Evolutionary conservation across 2,888 invertebrate genomes (phyloP), one percentile per base, ranked within the genome.

Genomic region (Luperina nickerlii): DNA sequence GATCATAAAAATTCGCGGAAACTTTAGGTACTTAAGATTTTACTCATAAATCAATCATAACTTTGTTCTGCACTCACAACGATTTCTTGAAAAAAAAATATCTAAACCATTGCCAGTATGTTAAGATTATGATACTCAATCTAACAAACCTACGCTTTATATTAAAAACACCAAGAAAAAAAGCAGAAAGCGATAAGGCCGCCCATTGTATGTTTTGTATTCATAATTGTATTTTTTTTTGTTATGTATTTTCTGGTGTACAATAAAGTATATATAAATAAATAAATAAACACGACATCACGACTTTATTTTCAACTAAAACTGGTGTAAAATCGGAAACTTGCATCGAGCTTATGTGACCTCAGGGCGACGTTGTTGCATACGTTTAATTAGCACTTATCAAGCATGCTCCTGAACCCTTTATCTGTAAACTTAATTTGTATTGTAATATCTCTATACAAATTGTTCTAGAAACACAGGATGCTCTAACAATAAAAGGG

Each of bases 331-430:
- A 45, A 79, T 54, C 54, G 69, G 60, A 66, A 63, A 15, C 42
- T 15, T 27, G n/a, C 11, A 57, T 4, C 32, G 18, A 45, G 38
- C 24, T 20, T n/a, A 60, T 18, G 32, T 83, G 69, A 51, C 18
- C 70, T 70, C 66, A 27, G 20, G 2, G 4, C 9, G 45, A 67
- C 63, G 57, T 24, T n/a, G 65, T 6, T 45, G 11, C 11, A 63
- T 45, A n/a, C 15, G 15, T 63, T 80, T 80, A n/a, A 62, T 71
- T 13, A 38, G 8, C 15, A 42, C n/a, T 38, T 54, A 8, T 54
- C 54, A 11, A 45, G 38, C 27, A 32, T 45, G 45, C 13, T 13
- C 9, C 15, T 72, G 48, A 48, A 51, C 15, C 24, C 20, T 8
- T n/a, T n/a, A 4, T 15, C 8, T 32, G 20, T 48, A 69, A 48